Percentiles rank a stretch among this genome's conserved stretches.
These are phyloP conservation scores for Jordanella pulchra DNA, from an alignment of 2,797 vertebrate species.

Conservation along the genomic window DNA sequence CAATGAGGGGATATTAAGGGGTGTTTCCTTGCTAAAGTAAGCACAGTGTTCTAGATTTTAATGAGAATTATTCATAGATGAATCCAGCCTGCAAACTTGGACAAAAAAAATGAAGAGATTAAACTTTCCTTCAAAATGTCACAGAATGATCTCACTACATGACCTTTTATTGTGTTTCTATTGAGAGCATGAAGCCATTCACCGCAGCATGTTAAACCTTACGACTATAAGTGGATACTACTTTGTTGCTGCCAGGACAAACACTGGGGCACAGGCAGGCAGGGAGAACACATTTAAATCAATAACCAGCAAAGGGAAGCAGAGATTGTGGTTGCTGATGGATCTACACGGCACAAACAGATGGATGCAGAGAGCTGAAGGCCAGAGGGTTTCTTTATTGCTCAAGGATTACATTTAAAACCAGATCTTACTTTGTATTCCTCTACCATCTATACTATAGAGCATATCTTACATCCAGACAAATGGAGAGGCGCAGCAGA, in stretches of 20 bases:
- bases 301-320: constrained; percentile 56
- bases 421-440: constrained; percentile 79
- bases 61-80: background rate
- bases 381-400: constrained; percentile 76
- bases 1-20: too few relatives aligned
- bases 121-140: background rate
- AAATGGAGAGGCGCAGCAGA: constrained; percentile 66
- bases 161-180: constrained; percentile 30
- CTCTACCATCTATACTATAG: constrained; percentile 69
- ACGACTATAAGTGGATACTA: constrained; percentile 65
- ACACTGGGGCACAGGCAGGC: constrained; percentile 41
- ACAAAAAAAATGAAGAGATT: background rate
- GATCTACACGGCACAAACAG: constrained; percentile 67
- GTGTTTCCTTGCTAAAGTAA: too few relatives aligned
- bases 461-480: constrained; percentile 66
- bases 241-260: constrained; percentile 53
- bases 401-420: constrained; percentile 80
- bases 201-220: constrained; percentile 51
- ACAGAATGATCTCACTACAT: constrained; percentile 7
- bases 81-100: background rate
- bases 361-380: constrained; percentile 73
- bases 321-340: constrained; percentile 72
- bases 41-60: background rate
- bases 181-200: constrained; percentile 29
- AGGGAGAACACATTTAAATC: constrained; percentile 71